Evolutionary conservation across 2,888 invertebrate genomes (phyloP).

Genomic region (Stramonita haemastoma): DNA sequence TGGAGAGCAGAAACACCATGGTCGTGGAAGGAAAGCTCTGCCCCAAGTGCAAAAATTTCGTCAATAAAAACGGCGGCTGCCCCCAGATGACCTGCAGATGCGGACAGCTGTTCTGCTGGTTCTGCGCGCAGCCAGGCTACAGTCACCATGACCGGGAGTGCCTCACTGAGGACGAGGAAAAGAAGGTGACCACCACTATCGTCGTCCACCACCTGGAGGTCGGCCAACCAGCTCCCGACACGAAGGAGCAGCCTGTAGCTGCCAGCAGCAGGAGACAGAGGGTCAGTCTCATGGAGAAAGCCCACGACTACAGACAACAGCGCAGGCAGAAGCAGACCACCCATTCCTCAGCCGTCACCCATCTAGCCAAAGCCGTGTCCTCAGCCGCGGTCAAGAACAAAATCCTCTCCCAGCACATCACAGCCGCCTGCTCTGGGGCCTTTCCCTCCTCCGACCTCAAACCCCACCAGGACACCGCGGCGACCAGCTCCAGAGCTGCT

Average conservation of each 20-base stretch:
- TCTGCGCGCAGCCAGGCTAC: conserved; percentile 16
- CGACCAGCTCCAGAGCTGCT: not conserved
- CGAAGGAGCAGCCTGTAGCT: not conserved
- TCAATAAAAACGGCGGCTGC: conserved; percentile 48
- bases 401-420: not conserved
- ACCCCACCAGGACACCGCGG: not conserved
- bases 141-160: not conserved
- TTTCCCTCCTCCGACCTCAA: not conserved
- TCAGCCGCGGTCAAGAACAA: conserved; percentile 14
- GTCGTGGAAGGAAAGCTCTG: conserved; percentile 47
- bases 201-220: conserved; percentile 24
- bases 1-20: not conserved
- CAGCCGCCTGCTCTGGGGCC: not conserved
- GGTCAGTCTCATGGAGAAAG: conserved; percentile 14
- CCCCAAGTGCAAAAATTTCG: conserved; percentile 45
- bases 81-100: conserved; percentile 43
- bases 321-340: not conserved
- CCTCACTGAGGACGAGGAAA: not conserved
- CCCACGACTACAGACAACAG: not conserved
- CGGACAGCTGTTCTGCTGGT: conserved; percentile 47
- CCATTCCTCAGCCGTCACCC: not conserved
- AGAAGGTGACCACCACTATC: conserved; percentile 34
- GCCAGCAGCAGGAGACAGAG: not conserved
- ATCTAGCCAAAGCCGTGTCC: conserved; percentile 22
- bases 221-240: not conserved